Conservation (phyloP, 35 echinoderm and acorn worm species). For the Apostichopus japonicus region DNA sequence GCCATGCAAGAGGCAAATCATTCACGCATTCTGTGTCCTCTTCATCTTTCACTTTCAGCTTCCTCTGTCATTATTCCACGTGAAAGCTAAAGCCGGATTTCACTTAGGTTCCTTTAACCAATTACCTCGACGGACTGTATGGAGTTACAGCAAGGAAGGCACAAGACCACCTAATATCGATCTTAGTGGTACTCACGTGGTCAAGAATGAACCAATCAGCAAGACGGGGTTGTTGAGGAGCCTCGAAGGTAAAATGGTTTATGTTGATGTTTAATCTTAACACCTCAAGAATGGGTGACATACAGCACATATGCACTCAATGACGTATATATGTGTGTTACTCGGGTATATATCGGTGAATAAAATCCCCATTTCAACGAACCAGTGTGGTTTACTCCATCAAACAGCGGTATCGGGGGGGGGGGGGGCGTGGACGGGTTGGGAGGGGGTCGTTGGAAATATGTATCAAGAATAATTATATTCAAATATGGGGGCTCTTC, state of each 20-base stretch:
- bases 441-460: neutral
- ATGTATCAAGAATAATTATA: too few relatives aligned
- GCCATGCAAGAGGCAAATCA: neutral
- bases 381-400: neutral
- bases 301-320: neutral
- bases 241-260: constrained; percentile 40
- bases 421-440: neutral
- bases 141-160: constrained; percentile 74
- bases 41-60: constrained; percentile 58
- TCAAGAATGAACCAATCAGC: constrained; percentile 45
- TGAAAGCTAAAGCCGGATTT: constrained; percentile 88
- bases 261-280: neutral
- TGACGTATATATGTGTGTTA: too few relatives aligned
- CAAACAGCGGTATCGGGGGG: neutral
- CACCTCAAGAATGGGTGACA: neutral
- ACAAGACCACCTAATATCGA: constrained; percentile 70
- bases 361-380: too few relatives aligned
- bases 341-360: too few relatives aligned
- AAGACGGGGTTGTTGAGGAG: constrained; percentile 25
- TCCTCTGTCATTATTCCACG: constrained; percentile 74
- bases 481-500: too few relatives aligned
- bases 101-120: constrained; percentile 80
- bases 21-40: neutral
- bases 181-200: constrained; percentile 69
- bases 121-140: constrained; percentile 68